A percentile compares a stretch with the other conserved stretches of the same genome.
phyloP scores from a whole-genome alignment of 2,113 vertebrate genomes.

The Machaerirhynchus nigripectus region DNA sequence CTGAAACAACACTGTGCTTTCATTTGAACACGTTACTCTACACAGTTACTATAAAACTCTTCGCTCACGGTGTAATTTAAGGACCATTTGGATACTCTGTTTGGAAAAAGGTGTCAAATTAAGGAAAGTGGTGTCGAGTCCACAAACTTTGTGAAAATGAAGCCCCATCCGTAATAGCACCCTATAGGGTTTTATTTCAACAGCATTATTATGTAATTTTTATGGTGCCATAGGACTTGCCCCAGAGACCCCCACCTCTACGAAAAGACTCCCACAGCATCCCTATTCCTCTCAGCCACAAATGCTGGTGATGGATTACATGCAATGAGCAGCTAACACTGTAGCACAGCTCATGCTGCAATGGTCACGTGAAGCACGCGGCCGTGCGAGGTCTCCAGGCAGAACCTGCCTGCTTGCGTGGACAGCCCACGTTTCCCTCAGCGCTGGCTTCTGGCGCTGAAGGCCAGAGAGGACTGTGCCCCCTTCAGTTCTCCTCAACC shows the following conservation, averaged over 20 bases:
- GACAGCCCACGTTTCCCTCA: background rate
- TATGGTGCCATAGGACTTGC: background rate
- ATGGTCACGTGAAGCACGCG: rapidly evolving
- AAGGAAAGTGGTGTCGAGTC: constrained; percentile 18
- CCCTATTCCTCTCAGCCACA: background rate
- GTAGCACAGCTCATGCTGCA: no score
- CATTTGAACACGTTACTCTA: constrained; percentile 13
- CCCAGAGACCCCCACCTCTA: background rate
- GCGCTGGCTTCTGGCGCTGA: background rate
- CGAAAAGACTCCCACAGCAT: background rate
- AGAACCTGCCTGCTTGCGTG: rapidly evolving
- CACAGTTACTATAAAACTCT: constrained; percentile 24
- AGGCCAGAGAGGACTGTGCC: background rate
- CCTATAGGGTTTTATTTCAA: background rate
- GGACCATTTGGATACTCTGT: constrained; percentile 28
- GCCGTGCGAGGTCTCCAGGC: rapidly evolving
- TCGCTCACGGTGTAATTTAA: constrained; percentile 15
- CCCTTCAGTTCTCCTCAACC: background rate
- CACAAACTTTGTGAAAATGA: constrained; percentile 35
- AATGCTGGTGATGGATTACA: background rate
- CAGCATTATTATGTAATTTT: background rate
- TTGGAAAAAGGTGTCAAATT: constrained; percentile 49
- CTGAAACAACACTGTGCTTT: constrained; percentile 42
- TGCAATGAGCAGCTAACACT: background rate
- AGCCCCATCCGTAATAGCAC: background rate